These are phyloP conservation scores for Zeugodacus cucurbitae DNA, from an alignment of 1,140 invertebrate genomes.

Conservation along the genomic window DNA sequence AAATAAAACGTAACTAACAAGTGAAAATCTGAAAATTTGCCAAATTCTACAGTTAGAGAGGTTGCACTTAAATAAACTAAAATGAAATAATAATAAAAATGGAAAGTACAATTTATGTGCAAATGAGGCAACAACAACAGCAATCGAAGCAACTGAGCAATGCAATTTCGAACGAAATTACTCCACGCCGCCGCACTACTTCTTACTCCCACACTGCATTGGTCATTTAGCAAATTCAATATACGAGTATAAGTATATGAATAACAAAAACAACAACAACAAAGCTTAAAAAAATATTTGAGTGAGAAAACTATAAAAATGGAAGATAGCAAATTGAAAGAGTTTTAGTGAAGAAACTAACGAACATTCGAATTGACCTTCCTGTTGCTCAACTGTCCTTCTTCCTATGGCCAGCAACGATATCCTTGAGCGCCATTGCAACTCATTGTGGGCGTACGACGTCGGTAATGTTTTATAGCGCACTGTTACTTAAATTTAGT, in stretches of 20 bases:
- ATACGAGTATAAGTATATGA: neutral
- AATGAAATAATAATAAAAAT: neutral
- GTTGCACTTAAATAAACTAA: neutral
- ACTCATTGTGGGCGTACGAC: neutral
- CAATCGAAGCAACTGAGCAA: no score
- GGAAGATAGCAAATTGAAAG: neutral
- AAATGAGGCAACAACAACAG: neutral
- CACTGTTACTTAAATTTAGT: neutral
- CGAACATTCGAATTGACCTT: neutral
- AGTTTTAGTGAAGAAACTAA: neutral
- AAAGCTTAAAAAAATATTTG: neutral
- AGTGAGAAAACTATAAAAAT: neutral
- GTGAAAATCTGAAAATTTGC: neutral
- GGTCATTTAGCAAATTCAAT: neutral
- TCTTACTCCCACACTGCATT: neutral
- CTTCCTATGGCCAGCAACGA: neutral
- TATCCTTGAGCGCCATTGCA: neutral
- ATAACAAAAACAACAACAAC: neutral
- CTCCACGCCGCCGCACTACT: neutral
- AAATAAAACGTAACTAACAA: neutral
- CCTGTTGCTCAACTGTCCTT: neutral
- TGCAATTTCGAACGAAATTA: neutral
- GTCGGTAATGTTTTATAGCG: neutral
- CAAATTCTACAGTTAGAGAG: neutral
- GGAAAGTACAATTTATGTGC: neutral